These are phyloP conservation scores for Agapornis canus DNA, from an alignment of 2,797 vertebrate genomes.

Conservation along the genomic window DNA sequence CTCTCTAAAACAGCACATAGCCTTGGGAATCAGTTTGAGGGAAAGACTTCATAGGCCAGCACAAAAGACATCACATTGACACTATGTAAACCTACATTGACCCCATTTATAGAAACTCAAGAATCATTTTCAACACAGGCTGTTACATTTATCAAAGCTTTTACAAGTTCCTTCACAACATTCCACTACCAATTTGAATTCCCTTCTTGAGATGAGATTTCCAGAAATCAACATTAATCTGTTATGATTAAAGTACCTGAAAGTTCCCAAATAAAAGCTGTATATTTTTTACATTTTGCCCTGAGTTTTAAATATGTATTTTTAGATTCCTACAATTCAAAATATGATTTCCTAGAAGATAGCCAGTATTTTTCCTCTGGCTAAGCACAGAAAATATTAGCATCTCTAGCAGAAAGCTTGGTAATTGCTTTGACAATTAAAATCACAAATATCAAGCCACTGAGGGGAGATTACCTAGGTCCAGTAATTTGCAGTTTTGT, in stretches of 20 bases:
- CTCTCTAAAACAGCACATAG: background rate
- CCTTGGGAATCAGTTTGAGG: background rate
- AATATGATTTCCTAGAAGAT: background rate
- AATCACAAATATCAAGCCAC: conserved; percentile 73
- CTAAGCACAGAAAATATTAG: conserved; percentile 30
- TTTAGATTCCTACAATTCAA: background rate
- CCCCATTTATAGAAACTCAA: background rate
- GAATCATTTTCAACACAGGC: background rate
- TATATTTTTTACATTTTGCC: background rate
- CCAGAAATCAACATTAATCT: conserved; percentile 28
- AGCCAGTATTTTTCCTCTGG: conserved; percentile 5
- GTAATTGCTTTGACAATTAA: conserved; percentile 79
- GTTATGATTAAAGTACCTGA: background rate
- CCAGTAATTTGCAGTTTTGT: conserved; percentile 69
- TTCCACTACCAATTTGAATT: background rate
- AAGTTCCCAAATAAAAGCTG: background rate
- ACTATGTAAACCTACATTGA: background rate
- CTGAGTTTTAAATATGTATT: background rate
- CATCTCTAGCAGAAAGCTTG: conserved; percentile 28
- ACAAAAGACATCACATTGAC: background rate
- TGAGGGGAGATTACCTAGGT: conserved; percentile 58
- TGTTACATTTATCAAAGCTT: conserved; percentile 17
- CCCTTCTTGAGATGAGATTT: background rate
- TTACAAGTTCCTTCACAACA: background rate
- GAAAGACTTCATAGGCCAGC: background rate